These are phyloP conservation scores for Discoglossus pictus DNA, from an alignment of 2,797 vertebrate genomes.

Conservation along the genomic window DNA sequence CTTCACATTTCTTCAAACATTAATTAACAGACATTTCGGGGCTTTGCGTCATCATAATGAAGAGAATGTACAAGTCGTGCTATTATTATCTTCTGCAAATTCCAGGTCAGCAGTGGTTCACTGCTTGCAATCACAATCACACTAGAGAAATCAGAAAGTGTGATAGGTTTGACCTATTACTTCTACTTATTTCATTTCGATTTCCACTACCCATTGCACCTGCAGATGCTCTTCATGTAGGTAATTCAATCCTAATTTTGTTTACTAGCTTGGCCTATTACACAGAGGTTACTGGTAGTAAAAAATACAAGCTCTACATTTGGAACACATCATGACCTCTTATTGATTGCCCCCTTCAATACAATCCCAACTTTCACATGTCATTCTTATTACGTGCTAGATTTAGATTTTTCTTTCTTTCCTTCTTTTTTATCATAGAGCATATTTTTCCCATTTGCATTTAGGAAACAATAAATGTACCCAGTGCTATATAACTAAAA, in stretches of 20 bases:
- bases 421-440: too few relatives aligned
- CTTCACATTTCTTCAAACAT: slow-evolving; percentile 23
- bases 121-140: slow-evolving; percentile 56
- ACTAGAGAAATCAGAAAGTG: slow-evolving; percentile 54
- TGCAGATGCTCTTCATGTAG: slow-evolving; percentile 56
- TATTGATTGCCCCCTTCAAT: not conserved
- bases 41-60: slow-evolving; percentile 11
- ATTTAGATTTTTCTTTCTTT: not conserved
- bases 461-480: too few relatives aligned
- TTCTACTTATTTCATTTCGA: slow-evolving; percentile 65
- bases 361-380: not conserved
- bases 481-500: slow-evolving; percentile 4
- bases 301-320: not conserved
- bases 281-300: slow-evolving; percentile 50
- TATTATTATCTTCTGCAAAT: slow-evolving; percentile 57
- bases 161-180: slow-evolving; percentile 68
- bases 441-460: too few relatives aligned
- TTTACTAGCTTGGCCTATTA: slow-evolving; percentile 48
- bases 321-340: not conserved
- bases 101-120: slow-evolving; percentile 57
- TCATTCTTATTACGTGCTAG: not conserved
- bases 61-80: slow-evolving; percentile 39
- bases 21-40: slow-evolving; percentile 24
- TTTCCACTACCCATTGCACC: slow-evolving; percentile 58
- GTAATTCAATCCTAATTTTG: slow-evolving; percentile 61